A percentile compares a stretch with the other conserved stretches of the same genome.
phyloP scores from a whole-genome alignment of 1,140 invertebrate genomes.

The Calliopsis andreniformis region DNA sequence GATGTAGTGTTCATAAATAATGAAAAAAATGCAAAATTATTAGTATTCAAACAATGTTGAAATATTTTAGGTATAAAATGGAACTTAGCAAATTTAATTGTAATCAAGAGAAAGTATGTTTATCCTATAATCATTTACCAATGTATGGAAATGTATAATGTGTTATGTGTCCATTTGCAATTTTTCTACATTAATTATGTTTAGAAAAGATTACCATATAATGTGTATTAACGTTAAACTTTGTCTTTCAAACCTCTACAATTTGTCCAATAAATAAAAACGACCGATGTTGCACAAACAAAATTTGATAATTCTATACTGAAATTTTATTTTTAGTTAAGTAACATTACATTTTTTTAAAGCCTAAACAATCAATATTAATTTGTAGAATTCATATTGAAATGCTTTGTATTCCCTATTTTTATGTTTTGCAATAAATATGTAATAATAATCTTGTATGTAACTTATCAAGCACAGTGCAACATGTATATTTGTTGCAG shows the following conservation, averaged over 20 bases:
- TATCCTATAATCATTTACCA: slow-evolving; percentile 26
- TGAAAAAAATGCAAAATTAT: slow-evolving; percentile 1
- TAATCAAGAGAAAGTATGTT: slow-evolving; percentile 27
- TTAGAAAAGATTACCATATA: slow-evolving; percentile 18
- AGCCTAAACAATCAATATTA: slow-evolving; percentile 6
- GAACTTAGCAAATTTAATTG: slow-evolving; percentile 53
- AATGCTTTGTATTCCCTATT: slow-evolving; percentile 1
- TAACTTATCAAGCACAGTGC: slow-evolving; percentile 19
- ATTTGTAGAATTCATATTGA: slow-evolving; percentile 28
- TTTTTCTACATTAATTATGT: slow-evolving; percentile 42
- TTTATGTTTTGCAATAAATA: slow-evolving; percentile 16
- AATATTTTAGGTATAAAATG: slow-evolving; percentile 23
- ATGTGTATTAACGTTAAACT: slow-evolving; percentile 35
- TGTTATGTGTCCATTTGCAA: slow-evolving; percentile 32
- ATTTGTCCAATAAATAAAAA: slow-evolving; percentile 34
- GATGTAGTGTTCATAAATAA: neutral
- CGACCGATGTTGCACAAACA: slow-evolving; percentile 28
- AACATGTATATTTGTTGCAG: slow-evolving; percentile 10
- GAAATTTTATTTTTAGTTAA: slow-evolving; percentile 12
- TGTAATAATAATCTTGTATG: slow-evolving; percentile 3
- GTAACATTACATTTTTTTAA: slow-evolving; percentile 4
- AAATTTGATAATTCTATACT: slow-evolving; percentile 6
- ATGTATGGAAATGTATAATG: slow-evolving; percentile 40
- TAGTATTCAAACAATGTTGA: slow-evolving; percentile 14
- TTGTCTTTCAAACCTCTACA: slow-evolving; percentile 39